Evolutionary conservation across 2,797 vertebrate genomes (phyloP).

Genomic region (Danio aesculapii): DNA sequence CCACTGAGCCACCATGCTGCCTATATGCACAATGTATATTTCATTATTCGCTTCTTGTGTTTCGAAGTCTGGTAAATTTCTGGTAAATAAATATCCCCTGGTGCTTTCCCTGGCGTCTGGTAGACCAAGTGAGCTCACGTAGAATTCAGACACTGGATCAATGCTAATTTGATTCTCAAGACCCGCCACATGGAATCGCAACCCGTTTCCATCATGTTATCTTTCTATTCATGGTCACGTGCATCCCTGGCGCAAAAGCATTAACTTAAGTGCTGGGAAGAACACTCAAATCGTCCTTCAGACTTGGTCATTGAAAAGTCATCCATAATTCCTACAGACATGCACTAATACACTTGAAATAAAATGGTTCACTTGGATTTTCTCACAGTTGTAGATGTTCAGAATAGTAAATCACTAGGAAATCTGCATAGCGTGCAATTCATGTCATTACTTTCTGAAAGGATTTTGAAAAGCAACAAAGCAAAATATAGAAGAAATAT

Average conservation of each 20-base stretch:
- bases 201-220: constrained; percentile 7
- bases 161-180: constrained; percentile 29
- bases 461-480: not conserved
- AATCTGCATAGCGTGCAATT: not conserved
- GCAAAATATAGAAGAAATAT: not conserved
- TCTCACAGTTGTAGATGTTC: not conserved
- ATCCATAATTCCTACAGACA: not conserved
- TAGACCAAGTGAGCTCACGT: not conserved
- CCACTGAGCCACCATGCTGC: too few relatives aligned
- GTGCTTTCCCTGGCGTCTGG: not conserved
- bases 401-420: not conserved
- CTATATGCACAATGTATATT: not conserved
- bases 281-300: not conserved
- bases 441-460: not conserved
- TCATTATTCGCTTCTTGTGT: not conserved
- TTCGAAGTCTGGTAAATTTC: not conserved
- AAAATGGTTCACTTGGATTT: not conserved
- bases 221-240: not conserved
- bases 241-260: not conserved
- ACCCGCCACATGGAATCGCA: constrained; percentile 17
- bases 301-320: not conserved
- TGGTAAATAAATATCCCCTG: not conserved
- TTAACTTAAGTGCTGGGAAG: not conserved
- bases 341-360: not conserved
- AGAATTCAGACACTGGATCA: constrained; percentile 1